Evolutionary conservation across 1,140 invertebrate genomes (phyloP).

Genomic region (Papilio dardanus): DNA sequence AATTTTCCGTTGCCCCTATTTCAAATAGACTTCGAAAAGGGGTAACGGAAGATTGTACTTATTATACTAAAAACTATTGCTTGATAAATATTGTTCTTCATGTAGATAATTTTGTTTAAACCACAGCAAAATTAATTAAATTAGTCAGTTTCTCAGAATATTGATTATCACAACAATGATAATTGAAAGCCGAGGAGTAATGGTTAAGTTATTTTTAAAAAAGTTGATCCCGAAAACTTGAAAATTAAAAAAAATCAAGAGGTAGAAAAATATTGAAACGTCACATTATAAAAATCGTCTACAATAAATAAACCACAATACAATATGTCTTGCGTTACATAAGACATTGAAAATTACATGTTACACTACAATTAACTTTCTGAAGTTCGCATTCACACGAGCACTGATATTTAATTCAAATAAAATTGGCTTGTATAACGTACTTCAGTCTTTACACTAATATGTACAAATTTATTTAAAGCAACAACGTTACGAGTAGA

Average conservation of each 20-base stretch:
- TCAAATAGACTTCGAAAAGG: conserved; percentile 69
- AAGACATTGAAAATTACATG: conserved; percentile 30
- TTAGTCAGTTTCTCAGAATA: neutral
- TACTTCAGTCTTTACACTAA: conserved; percentile 81
- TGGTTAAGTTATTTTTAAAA: neutral
- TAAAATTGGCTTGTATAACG: conserved; percentile 63
- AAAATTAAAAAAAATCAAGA: neutral
- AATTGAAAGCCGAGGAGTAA: neutral
- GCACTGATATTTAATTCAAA: conserved; percentile 60
- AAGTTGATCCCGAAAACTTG: neutral
- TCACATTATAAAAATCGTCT: conserved; percentile 1
- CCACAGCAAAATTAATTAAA: conserved; percentile 21
- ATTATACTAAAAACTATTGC: conserved; percentile 38
- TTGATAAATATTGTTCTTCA: conserved; percentile 18
- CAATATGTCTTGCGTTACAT: neutral
- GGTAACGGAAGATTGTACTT: conserved; percentile 81
- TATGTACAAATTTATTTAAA: conserved; percentile 79
- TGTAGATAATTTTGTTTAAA: conserved; percentile 11
- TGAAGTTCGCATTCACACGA: conserved; percentile 54
- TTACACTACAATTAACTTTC: conserved; percentile 46
- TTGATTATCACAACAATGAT: neutral
- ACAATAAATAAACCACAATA: neutral
- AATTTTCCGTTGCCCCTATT: conserved; percentile 79
- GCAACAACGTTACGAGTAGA: conserved; percentile 75
- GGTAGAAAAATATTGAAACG: neutral